Base-by-base conservation (phyloP, 1,140 invertebrate genomes). In the Oryzaephilus surinamensis region DNA sequence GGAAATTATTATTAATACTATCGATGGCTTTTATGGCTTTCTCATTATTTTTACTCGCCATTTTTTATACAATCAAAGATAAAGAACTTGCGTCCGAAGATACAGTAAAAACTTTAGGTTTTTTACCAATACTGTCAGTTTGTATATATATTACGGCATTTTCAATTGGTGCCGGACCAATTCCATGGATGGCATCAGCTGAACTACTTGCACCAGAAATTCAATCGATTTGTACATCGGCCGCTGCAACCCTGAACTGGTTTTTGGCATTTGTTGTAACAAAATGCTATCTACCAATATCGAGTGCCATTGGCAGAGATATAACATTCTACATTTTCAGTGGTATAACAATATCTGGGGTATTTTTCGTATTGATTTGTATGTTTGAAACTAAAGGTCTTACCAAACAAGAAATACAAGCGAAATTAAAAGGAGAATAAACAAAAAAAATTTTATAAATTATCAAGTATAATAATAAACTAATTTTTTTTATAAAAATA, bases 191-290 rank as follows among this genome's bases (percentile, higher is more conserved):
- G 50, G 70, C 88, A 45, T 73, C 83, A 39, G 74, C 77, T 1
- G 84, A 88, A 61, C 55, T 86, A 46, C 82, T 84, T 64, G 70
- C 84, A 31, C 63, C 81, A 47, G 74, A 81, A 33, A 70, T 89
- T 10, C 84, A 85, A 40, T 83, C 81, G 42, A 73, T 83, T 26
- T 81, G 81, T 24, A 68, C 72, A 48, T 73, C 83, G 0, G 74
- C 87, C 48, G 79, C 83, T 2, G 80, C 80, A 23, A 70, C 77
- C 7, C 79, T 81, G 47, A 92, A 89, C 52, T 82, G 89, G 73
- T 51, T 81, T 2, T 73, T 77, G 35, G 85, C 83, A 28, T 94
- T 94, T 59, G 45, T 86, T 8, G 79, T 93, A 2, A 91, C 90
- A 12, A 81, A 83, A 53, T 73, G 72, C 43, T 87, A 79, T 54